Conservation (phyloP, 2,797 vertebrate species). For the Dermochelys coriacea region DNA sequence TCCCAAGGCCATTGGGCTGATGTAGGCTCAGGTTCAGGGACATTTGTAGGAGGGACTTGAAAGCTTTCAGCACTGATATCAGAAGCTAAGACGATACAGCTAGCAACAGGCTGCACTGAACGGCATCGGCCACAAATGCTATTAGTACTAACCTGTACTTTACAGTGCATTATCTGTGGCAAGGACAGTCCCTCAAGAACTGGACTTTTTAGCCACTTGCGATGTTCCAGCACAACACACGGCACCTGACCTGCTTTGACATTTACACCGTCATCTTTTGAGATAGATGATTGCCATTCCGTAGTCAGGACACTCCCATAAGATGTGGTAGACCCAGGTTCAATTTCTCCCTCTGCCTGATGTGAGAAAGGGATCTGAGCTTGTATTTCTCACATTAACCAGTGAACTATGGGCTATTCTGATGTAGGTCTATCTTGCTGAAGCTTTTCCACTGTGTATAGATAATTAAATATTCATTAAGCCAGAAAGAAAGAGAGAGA, state of each 20-base stretch:
- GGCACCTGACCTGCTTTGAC: not conserved
- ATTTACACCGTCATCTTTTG: not conserved
- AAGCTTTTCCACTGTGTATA: not conserved
- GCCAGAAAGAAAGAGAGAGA: no score
- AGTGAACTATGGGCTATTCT: not conserved
- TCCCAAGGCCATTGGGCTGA: not conserved
- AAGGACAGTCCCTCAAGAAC: not conserved
- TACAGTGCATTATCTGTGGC: not conserved
- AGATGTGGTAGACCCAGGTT: not conserved
- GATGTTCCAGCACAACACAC: not conserved
- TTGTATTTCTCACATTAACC: not conserved
- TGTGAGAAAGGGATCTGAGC: not conserved
- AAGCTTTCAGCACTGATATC: not conserved
- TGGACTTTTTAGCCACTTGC: not conserved
- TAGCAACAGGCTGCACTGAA: not conserved
- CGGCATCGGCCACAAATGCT: not conserved
- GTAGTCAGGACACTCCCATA: not conserved
- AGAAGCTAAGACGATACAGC: not conserved
- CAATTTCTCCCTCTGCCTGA: not conserved
- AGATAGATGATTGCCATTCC: not conserved
- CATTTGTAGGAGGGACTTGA: not conserved
- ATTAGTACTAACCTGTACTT: not conserved
- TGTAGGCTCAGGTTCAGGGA: not conserved
- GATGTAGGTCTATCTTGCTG: not conserved
- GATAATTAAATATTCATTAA: not conserved